Conservation (phyloP, 2,888 invertebrate genomes). For the Limulus polyphemus region DNA sequence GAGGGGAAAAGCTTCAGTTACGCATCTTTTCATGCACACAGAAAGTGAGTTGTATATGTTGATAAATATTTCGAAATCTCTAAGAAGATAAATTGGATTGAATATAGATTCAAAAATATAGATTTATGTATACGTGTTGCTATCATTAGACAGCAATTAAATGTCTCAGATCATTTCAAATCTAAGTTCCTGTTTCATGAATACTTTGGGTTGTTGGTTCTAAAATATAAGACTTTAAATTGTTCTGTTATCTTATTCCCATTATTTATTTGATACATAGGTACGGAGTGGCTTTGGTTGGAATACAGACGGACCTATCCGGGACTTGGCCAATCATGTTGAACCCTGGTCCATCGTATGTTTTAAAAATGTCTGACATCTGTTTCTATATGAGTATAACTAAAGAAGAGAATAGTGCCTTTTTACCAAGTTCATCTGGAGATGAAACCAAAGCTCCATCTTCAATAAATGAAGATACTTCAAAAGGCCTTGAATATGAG, state of each 20-base stretch:
- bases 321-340: conserved; percentile 90
- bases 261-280: too few relatives aligned
- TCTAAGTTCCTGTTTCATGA: too few relatives aligned
- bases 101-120: too few relatives aligned
- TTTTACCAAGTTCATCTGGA: conserved; percentile 36
- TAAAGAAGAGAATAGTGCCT: conserved; percentile 93
- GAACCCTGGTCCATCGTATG: conserved; percentile 92
- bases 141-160: too few relatives aligned
- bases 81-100: too few relatives aligned
- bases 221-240: too few relatives aligned
- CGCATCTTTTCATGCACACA: conserved; percentile 88
- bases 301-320: conserved; percentile 79
- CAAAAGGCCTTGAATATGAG: too few relatives aligned
- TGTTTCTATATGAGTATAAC: conserved; percentile 98
- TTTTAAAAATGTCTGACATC: conserved; percentile 91
- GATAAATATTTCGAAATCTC: not conserved
- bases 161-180: too few relatives aligned
- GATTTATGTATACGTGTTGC: too few relatives aligned
- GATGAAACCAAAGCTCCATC: too few relatives aligned
- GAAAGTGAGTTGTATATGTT: conserved; percentile 53
- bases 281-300: conserved; percentile 91
- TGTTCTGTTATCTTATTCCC: not conserved
- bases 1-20: conserved; percentile 99
- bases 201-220: too few relatives aligned
- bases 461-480: too few relatives aligned